These are phyloP conservation scores for Morbakka virulenta DNA, from an alignment of 30 jellyfish, hydroid and myxozoan species.

Conservation along the genomic window DNA sequence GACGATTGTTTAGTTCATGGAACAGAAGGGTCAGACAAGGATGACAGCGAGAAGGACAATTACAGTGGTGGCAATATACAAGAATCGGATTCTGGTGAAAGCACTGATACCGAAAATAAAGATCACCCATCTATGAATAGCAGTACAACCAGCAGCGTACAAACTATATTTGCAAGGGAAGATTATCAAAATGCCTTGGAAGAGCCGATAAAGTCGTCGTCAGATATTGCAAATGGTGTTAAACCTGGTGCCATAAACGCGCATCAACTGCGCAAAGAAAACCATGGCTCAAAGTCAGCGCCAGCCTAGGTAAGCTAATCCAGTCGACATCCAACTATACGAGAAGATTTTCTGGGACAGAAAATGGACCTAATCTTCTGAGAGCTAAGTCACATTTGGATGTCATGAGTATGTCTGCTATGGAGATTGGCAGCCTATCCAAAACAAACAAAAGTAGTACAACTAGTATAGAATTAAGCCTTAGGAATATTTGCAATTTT, in stretches of 20 bases:
- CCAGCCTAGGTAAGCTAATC: neutral
- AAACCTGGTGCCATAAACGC: neutral
- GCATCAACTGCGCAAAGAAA: neutral
- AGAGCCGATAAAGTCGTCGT: neutral
- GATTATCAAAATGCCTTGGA: neutral
- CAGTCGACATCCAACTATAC: neutral
- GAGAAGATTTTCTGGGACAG: neutral
- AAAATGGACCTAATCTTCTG: neutral
- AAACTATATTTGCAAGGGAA: slow-evolving; percentile 23
- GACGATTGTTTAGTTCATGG: neutral
- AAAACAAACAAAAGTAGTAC: neutral
- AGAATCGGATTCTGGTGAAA: neutral
- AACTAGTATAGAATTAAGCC: neutral
- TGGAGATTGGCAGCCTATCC: neutral
- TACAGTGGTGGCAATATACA: neutral
- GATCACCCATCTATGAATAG: slow-evolving; percentile 9
- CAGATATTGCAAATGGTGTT: neutral
- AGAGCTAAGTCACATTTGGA: neutral
- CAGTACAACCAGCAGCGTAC: slow-evolving; percentile 63
- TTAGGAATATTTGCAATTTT: slow-evolving; percentile 1
- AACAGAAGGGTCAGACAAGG: neutral
- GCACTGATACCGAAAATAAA: neutral
- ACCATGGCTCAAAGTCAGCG: neutral
- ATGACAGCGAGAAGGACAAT: neutral
- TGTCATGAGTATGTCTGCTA: neutral